Evolutionary conservation across 2,888 invertebrate species (phyloP).

Genomic region (Cataglyphis cursor): DNA sequence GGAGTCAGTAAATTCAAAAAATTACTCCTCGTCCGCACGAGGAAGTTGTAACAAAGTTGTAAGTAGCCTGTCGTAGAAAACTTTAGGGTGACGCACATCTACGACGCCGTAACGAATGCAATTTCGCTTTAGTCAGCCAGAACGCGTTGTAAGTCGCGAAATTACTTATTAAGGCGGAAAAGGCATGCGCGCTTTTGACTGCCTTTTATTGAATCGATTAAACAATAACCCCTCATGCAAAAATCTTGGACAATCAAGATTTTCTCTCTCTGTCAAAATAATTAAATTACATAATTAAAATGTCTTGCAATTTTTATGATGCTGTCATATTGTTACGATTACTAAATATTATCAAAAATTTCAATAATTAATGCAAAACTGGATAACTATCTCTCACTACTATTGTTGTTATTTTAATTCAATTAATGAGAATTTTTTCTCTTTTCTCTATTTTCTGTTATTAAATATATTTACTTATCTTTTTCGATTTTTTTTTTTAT

Average conservation of each 20-base stretch:
- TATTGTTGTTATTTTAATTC: not conserved
- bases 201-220: not conserved
- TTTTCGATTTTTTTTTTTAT: not conserved
- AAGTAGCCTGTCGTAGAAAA: constrained; percentile 69
- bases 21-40: constrained; percentile 59
- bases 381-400: not conserved
- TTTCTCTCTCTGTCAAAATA: not conserved
- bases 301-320: not conserved
- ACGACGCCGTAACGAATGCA: constrained; percentile 71
- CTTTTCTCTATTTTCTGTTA: not conserved
- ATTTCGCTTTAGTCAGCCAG: constrained; percentile 65
- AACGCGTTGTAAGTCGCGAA: constrained; percentile 65
- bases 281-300: not conserved
- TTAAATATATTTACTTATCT: not conserved
- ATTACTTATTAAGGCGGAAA: constrained; percentile 67
- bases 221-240: not conserved
- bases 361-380: constrained; percentile 14
- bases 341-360: not conserved
- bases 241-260: not conserved
- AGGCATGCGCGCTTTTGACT: constrained; percentile 34
- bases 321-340: not conserved
- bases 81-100: constrained; percentile 64
- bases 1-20: constrained; percentile 67
- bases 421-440: not conserved
- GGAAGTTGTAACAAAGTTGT: constrained; percentile 74